A percentile compares a stretch with the other conserved stretches of the same genome.
Conservation (phyloP, 2,888 invertebrate species). For the Lasioglossum zephyrum region DNA sequence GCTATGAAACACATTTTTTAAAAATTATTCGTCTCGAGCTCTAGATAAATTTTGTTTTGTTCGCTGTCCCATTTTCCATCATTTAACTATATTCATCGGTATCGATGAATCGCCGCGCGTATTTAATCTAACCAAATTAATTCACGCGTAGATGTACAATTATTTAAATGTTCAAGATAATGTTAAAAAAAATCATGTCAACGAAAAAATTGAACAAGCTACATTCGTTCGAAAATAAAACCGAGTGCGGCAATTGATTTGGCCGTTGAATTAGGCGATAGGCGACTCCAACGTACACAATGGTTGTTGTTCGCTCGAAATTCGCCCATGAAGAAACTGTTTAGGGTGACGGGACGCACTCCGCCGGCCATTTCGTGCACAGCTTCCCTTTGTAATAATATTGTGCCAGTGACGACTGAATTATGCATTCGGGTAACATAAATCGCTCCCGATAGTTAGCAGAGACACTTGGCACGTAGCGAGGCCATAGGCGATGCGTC, state of each 20-base stretch:
- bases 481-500: slow-evolving; percentile 57
- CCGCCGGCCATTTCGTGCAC: slow-evolving; percentile 17
- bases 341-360: not conserved
- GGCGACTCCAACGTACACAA: not conserved
- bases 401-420: slow-evolving; percentile 46
- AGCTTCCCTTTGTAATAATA: slow-evolving; percentile 39
- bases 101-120: not conserved
- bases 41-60: not conserved
- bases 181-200: not conserved
- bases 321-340: not conserved
- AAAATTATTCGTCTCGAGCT: not conserved
- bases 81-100: too few species aligned
- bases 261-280: not conserved
- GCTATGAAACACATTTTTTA: not conserved
- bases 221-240: not conserved
- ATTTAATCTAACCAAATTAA: not conserved
- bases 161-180: not conserved
- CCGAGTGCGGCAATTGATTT: too few species aligned
- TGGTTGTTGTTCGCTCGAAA: not conserved
- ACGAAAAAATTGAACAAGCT: too few species aligned
- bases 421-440: slow-evolving; percentile 65
- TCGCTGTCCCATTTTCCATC: not conserved
- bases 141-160: too few species aligned
- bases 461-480: slow-evolving; percentile 59
- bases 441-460: slow-evolving; percentile 61